These are phyloP conservation scores for Tipula lateralis DNA, from an alignment of 2,888 invertebrate genomes.

Conservation along the genomic window DNA sequence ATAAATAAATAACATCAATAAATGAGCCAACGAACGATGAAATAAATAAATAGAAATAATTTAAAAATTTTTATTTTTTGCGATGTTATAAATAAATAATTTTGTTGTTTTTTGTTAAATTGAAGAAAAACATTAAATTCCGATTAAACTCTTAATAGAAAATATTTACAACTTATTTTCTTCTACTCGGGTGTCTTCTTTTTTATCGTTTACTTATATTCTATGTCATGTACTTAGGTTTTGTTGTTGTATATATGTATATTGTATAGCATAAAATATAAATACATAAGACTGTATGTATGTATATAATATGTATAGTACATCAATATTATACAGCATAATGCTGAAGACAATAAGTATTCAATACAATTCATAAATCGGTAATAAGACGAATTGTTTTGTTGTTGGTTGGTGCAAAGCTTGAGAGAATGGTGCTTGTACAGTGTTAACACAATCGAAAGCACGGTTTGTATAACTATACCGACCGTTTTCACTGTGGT, in stretches of 20 bases:
- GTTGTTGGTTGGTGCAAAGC: background rate
- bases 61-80: background rate
- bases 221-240: background rate
- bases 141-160: slow-evolving; percentile 11
- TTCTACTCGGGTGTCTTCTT: background rate
- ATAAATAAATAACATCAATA: background rate
- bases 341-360: background rate
- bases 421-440: no score
- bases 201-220: background rate
- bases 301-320: background rate
- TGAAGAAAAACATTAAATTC: slow-evolving; percentile 4
- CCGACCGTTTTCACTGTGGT: no score
- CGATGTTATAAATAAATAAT: background rate
- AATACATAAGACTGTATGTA: background rate
- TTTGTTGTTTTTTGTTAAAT: background rate
- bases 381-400: background rate
- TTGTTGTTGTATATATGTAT: background rate
- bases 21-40: background rate
- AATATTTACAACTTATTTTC: slow-evolving; percentile 4
- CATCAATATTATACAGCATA: background rate
- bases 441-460: no score
- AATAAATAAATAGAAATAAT: background rate
- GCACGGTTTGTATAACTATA: no score
- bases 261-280: background rate
- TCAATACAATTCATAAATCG: background rate